These are phyloP conservation scores for Aptenodytes forsteri DNA, from an alignment of 2,113 vertebrate genomes.

Conservation along the genomic window DNA sequence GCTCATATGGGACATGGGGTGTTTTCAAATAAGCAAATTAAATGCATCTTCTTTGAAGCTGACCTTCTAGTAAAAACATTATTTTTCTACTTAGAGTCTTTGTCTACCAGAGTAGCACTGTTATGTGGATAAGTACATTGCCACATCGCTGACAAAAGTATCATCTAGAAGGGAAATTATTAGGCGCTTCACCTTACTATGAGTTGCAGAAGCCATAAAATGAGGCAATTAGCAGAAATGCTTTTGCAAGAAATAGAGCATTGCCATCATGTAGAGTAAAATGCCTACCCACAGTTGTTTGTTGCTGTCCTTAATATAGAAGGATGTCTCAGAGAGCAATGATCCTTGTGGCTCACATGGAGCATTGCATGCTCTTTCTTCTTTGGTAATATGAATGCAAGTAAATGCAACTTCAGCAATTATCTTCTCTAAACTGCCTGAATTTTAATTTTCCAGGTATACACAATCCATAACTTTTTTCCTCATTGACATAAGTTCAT, in stretches of 20 bases:
- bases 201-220: neutral
- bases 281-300: neutral
- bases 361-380: neutral
- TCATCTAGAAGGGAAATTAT: neutral
- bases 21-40: conserved; percentile 5
- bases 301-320: neutral
- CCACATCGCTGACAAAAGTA: neutral
- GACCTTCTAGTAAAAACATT: neutral
- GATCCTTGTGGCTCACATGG: neutral
- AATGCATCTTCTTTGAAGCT: neutral
- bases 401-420: neutral
- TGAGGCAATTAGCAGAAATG: neutral
- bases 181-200: neutral
- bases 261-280: neutral
- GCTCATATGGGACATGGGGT: neutral
- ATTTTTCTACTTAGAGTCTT: neutral
- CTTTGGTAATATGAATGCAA: neutral
- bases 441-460: neutral
- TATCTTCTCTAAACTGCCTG: neutral
- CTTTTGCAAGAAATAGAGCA: neutral
- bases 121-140: neutral
- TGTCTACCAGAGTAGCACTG: neutral
- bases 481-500: neutral
- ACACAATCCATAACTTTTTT: neutral
- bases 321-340: neutral